phyloP scores from a whole-genome alignment of 2,113 vertebrate species.

The Pluvianellus socialis region DNA sequence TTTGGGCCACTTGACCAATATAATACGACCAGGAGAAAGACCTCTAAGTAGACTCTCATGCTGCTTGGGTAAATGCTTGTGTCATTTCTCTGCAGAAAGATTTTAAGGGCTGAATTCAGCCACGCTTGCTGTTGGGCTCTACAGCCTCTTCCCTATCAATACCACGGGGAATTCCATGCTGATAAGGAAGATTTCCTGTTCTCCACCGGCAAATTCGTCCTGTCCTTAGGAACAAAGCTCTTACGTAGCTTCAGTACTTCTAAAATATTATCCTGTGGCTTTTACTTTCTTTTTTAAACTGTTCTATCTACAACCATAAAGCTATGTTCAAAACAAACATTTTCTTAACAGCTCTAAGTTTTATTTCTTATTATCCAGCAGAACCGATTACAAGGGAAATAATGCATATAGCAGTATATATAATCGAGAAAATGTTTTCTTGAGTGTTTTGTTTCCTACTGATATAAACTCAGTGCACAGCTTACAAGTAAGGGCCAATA shows the following conservation, averaged over 20 bases:
- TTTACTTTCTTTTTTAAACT: background rate
- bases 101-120: background rate
- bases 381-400: conserved; percentile 22
- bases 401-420: background rate
- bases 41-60: background rate
- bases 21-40: background rate
- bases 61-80: background rate
- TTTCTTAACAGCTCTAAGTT: background rate
- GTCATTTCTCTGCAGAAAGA: background rate
- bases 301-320: background rate
- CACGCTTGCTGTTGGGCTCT: background rate
- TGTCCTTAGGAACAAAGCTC: background rate
- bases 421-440: background rate
- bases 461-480: background rate
- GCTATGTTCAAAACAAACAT: conserved; percentile 1
- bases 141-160: background rate
- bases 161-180: background rate
- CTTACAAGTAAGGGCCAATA: background rate
- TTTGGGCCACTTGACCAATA: background rate
- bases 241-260: background rate
- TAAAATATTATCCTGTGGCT: background rate
- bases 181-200: background rate
- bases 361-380: background rate
- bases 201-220: background rate
- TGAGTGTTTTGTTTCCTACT: conserved; percentile 1